A percentile compares a stretch with the other conserved stretches of the same genome.
phyloP scores from a whole-genome alignment of 1,140 invertebrate species.

The Lepeophtheirus salmonis region DNA sequence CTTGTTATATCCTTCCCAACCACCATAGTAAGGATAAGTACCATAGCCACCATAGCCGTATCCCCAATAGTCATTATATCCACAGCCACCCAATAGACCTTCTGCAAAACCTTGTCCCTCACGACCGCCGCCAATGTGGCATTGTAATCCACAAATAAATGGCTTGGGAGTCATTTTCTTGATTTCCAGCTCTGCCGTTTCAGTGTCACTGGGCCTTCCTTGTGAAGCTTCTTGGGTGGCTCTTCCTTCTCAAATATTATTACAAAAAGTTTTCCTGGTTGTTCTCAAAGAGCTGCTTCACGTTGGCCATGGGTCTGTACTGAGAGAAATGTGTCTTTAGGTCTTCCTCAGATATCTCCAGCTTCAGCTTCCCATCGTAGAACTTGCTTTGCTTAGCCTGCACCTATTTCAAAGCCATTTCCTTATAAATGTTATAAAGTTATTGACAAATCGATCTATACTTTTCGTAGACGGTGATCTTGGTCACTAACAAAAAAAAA shows the following conservation, averaged over 20 bases:
- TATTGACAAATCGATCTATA: too few species aligned
- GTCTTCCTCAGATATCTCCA: conserved; percentile 73
- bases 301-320: conserved; percentile 45
- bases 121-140: not conserved
- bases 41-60: conserved; percentile 15
- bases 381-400: conserved; percentile 82
- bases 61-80: not conserved
- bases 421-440: too few species aligned
- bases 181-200: conserved; percentile 83
- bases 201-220: conserved; percentile 74
- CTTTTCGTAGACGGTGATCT: too few species aligned
- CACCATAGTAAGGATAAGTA: conserved; percentile 1
- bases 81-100: conserved; percentile 5
- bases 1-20: not conserved
- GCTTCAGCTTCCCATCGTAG: conserved; percentile 76
- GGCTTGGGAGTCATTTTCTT: conserved; percentile 39
- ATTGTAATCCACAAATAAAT: not conserved
- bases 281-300: conserved; percentile 90
- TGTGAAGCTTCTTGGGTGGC: conserved; percentile 69
- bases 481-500: too few species aligned
- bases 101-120: not conserved
- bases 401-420: conserved; percentile 83
- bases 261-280: conserved; percentile 79
- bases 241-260: conserved; percentile 84
- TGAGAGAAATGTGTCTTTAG: conserved; percentile 38